Percentiles rank a stretch among this genome's conserved stretches.
These are phyloP conservation scores for Drosophila littoralis DNA, from an alignment of 1,140 invertebrate genomes.

Conservation along the genomic window DNA sequence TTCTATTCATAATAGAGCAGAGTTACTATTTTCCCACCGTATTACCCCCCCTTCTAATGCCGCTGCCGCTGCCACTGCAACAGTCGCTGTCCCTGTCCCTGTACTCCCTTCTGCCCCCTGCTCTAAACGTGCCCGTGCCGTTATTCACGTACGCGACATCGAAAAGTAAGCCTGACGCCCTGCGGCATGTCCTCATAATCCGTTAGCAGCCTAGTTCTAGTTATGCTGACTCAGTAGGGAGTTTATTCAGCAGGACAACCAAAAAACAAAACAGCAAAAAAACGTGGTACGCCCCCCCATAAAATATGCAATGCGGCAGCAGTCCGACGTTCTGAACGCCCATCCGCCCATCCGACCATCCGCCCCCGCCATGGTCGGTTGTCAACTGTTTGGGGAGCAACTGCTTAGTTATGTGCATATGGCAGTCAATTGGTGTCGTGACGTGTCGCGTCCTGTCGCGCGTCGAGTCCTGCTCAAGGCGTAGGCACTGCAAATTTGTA, in stretches of 20 bases:
- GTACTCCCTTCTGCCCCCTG: background rate
- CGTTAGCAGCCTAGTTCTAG: slow-evolving; percentile 76
- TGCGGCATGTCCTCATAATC: slow-evolving; percentile 81
- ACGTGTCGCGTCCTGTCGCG: slow-evolving; percentile 16
- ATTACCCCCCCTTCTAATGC: background rate
- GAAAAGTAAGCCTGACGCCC: slow-evolving; percentile 80
- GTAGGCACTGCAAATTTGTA: background rate
- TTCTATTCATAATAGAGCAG: slow-evolving; percentile 76
- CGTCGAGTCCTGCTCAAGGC: slow-evolving; percentile 4
- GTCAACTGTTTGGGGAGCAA: slow-evolving; percentile 47
- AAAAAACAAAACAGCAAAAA: slow-evolving; percentile 13
- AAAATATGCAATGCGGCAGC: slow-evolving; percentile 50
- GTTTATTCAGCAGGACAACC: slow-evolving; percentile 27
- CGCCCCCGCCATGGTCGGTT: background rate
- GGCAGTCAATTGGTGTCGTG: slow-evolving; percentile 73
- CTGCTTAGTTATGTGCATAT: slow-evolving; percentile 78
- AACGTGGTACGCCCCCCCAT: background rate
- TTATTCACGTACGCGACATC: slow-evolving; percentile 76
- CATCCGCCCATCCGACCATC: background rate
- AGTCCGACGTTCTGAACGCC: slow-evolving; percentile 11
- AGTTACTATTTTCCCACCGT: slow-evolving; percentile 65
- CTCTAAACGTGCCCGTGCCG: slow-evolving; percentile 64
- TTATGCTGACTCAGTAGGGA: slow-evolving; percentile 73
- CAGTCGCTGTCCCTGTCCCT: no score
- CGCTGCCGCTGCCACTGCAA: background rate